Evolutionary conservation across 1,140 invertebrate species (phyloP), one percentile per base, ranked within the genome.

Genomic region (Drosophila funebris): DNA sequence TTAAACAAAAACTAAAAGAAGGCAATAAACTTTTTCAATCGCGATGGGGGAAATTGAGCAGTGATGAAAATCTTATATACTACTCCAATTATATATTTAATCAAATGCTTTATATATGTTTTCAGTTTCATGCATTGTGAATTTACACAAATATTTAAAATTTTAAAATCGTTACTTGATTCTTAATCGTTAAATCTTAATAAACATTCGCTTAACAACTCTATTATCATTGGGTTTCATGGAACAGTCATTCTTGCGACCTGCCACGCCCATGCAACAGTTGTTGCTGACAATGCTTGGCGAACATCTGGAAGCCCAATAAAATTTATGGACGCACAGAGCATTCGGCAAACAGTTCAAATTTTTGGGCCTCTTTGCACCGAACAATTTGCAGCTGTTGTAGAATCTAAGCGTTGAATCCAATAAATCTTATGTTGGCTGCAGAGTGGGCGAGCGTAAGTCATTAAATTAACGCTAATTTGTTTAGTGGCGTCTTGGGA

Each of bases 391-490:
- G 54, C 73, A 81, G 58, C 52, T 53, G 72, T 57, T 73, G 66
- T 58, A 31, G 50, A 54, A 24, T 56, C 52, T 57, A 13, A 13
- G 58, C 11, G 36, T 64, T 31, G 67, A 43, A 75, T 37, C 58
- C 82, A 67, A 87, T 87, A 87, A 87, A 87, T 88, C 74, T 46
- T 58, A 63, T 66, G 54, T 66, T 69, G 58, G 64, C 36, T 44
- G 66, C 16, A 67, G 80, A 78, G 64, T 73, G 75, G 71, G 78
- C 67, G 74, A 74, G 66, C 54, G 82, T 82, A 66, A 79, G 83
- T 88, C 83, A 88, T 88, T 88, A 88, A 88, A 88, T 88, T 88
- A 89, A 79, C 83, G 84, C 83, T 88, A 88, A 88, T 88, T 88
- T 88, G 83, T 88, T 88, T 88, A 88, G 83, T 88, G 76, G 84